Base-by-base conservation (phyloP, 1,140 invertebrate species). In the Rhagoletis pomonella region DNA sequence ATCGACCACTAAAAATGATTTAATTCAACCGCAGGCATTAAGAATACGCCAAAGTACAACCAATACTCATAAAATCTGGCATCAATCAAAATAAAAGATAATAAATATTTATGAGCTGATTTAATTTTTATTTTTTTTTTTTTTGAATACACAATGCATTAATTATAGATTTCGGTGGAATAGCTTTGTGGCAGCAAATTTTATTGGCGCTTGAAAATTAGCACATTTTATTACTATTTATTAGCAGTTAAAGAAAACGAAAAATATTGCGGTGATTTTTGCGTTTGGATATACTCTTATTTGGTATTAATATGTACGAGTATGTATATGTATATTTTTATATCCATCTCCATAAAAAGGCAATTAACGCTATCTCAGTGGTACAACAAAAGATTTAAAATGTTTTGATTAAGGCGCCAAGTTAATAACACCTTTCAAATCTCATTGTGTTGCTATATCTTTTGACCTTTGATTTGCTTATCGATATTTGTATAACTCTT, bases 371-470 rank as follows among this genome's bases (percentile, higher is more conserved):
- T 81, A 81, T 55, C 50, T 44, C 19, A 81, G 73, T 19, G 73
- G 44, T 42, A 19, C 73, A 81, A 81, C 44, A 81, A 81, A 50
- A 81, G 19, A 55, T 55, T 81, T 50, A 42, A 81, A 81, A 29
- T 55, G 73, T 47, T 81, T 81, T 81, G 73, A 81, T 81, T 58
- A 81, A 81, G 29, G 73, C 73, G 73, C 73, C 73, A 50, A 55
- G 19, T 17, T 55, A 81, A 55, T 81, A 19, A 17, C 50, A 42
- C 12, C 73, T n/a, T 55, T 19, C 47, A 55, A 55, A 81, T 6
- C n/a, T 4, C 39, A 29, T 67, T 4, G 4, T 19, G 5, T 29
- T 3, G 73, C 5, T 29, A 47, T 50, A 55, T 55, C n/a, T 81
- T 81, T 55, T 10, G 50, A 29, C 10, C 50, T 81, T 73, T 44